Evolutionary conservation across 2,888 invertebrate species (phyloP).

Genomic region (Scelioninae gen. 2): DNA sequence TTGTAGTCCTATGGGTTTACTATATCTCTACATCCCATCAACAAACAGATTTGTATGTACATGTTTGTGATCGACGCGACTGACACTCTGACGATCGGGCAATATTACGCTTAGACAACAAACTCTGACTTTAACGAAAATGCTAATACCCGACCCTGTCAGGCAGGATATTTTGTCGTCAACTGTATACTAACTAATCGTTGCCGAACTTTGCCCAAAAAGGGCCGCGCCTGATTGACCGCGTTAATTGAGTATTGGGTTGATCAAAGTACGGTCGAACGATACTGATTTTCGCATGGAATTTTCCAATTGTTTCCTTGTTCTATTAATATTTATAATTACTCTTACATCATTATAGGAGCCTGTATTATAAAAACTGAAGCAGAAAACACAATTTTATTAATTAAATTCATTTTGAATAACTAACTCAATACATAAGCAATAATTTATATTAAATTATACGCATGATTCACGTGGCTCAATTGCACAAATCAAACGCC

Average conservation of each 20-base stretch:
- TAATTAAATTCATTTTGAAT: too few species aligned
- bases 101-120: constrained; percentile 48
- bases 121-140: constrained; percentile 37
- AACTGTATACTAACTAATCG: constrained; percentile 42
- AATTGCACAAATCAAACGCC: too few species aligned
- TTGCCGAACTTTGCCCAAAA: constrained; percentile 17
- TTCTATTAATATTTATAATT: too few species aligned
- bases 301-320: neutral
- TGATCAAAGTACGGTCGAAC: constrained; percentile 9
- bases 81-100: constrained; percentile 26
- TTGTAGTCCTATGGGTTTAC: too few species aligned
- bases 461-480: too few species aligned
- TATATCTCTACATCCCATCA: constrained; percentile 20
- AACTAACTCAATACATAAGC: too few species aligned
- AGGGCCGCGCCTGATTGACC: constrained; percentile 29
- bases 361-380: too few species aligned
- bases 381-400: too few species aligned
- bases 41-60: constrained; percentile 6
- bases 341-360: too few species aligned
- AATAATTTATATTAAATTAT: too few species aligned
- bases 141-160: constrained; percentile 36
- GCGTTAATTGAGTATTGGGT: neutral
- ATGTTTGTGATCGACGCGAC: constrained; percentile 11
- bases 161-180: constrained; percentile 25
- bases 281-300: neutral